phyloP scores from a whole-genome alignment of 1,140 invertebrate species.

The Drosophila setifemur region DNA sequence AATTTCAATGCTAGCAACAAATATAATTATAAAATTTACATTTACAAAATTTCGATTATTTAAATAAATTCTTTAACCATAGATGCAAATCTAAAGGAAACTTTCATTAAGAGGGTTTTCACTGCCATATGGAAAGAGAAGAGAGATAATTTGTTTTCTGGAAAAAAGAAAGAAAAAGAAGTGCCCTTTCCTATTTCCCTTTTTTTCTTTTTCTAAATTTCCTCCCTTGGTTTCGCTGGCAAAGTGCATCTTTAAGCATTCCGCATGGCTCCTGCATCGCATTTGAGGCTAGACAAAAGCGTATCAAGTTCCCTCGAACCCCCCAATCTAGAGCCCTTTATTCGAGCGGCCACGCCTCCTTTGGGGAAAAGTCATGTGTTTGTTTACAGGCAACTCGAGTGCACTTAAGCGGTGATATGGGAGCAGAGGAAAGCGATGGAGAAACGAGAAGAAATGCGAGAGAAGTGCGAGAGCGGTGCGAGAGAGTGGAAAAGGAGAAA shows the following conservation, averaged over 20 bases:
- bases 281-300: constrained; percentile 63
- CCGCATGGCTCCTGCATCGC: constrained; percentile 13
- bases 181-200: neutral
- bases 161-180: neutral
- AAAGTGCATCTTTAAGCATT: constrained; percentile 39
- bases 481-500: neutral
- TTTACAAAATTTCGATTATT: too few species aligned
- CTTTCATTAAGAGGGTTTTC: neutral
- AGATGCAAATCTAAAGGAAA: constrained; percentile 2
- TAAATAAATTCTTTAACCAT: too few species aligned
- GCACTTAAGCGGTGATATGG: constrained; percentile 68
- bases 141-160: constrained; percentile 21
- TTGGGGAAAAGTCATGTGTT: constrained; percentile 40
- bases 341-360: neutral
- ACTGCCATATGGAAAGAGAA: neutral
- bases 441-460: neutral
- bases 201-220: neutral
- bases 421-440: constrained; percentile 23
- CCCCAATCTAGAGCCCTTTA: neutral
- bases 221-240: neutral
- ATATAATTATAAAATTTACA: too few species aligned
- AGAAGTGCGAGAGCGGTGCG: too few species aligned
- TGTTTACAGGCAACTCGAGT: constrained; percentile 75
- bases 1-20: too few species aligned
- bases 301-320: constrained; percentile 57